Evolutionary conservation across 2,888 invertebrate genomes (phyloP), one percentile per base, ranked within the genome.

Genomic region (Andrena camellia): DNA sequence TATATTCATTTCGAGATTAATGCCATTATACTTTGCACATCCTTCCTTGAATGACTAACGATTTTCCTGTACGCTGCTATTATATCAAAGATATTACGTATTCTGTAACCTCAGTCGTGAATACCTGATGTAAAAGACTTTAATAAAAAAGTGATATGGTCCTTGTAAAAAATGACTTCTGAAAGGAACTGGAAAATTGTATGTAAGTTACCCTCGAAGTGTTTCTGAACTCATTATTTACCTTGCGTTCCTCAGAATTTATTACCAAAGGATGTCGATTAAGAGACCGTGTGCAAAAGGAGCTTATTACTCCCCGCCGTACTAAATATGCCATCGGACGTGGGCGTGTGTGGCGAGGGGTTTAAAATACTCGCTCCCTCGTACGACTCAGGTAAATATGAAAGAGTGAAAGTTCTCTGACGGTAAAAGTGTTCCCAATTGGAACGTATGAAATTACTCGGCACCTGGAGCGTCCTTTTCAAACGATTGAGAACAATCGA

Each of bases 381-480:
- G 52, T 7, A 20, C 63, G 72, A 35, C 23, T 20, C 54, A n/a
- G 29, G 8, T n/a, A 33, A 31, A 60, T 59, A 17, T 33, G 23
- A 54, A 54, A 35, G 29, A 13, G 42, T 17, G 35, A 35, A 31
- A 29, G 29, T 64, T 13, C 52, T 57, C n/a, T 63, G 33, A 35
- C 3, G 2, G n/a, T 35, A 26, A 13, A 48, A 20, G 54, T 17
- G 42, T 20, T n/a, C n/a, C 6, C 42, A 42, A 69, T 29, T 62
- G 17, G 59, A 78, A 66, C n/a, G 8, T 33, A 26, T 10, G 23
- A 72, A 29, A 66, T 77, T 71, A 77, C 54, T 17, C n/a, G 50
- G n/a, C n/a, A 20, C 10, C 35, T 5, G 23, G 10, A 29, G 48
- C 31, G 20, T n/a, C 17, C 4, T 3, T 26, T 17, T 13, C 29